Evolutionary conservation across 2,888 invertebrate genomes (phyloP).

Genomic region (Nasonovia ribisnigri): DNA sequence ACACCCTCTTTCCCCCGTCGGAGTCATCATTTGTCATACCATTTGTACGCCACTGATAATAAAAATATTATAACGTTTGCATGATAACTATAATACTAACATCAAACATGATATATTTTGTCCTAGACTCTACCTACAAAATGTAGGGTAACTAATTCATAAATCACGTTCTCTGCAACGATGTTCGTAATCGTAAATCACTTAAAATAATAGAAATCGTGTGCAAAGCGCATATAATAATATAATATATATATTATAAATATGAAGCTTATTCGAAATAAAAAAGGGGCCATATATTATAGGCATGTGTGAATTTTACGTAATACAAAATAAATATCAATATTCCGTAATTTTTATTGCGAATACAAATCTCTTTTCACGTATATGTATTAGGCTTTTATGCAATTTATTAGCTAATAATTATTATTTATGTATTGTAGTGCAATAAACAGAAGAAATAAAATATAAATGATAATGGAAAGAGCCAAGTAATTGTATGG

Average conservation of each 20-base stretch:
- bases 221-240: not conserved
- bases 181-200: slow-evolving; percentile 40
- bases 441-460: not conserved
- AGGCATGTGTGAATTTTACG: not conserved
- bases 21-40: not conserved
- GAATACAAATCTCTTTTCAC: not conserved
- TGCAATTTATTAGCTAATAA: not conserved
- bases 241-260: not conserved
- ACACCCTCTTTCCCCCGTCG: no score
- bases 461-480: not conserved
- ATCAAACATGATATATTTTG: no score
- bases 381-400: not conserved
- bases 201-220: slow-evolving; percentile 32
- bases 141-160: slow-evolving; percentile 6
- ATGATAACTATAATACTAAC: not conserved
- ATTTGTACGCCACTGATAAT: not conserved
- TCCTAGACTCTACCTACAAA: not conserved
- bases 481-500: not conserved
- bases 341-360: not conserved
- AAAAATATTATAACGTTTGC: slow-evolving; percentile 12
- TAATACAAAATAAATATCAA: not conserved
- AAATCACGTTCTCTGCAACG: slow-evolving; percentile 1
- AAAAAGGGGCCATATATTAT: not conserved
- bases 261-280: not conserved
- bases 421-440: not conserved